A percentile compares a stretch with the other conserved stretches of the same genome.
These are phyloP conservation scores for Amblyopsis rosae DNA, from an alignment of 2,113 vertebrate genomes.

Conservation along the genomic window DNA sequence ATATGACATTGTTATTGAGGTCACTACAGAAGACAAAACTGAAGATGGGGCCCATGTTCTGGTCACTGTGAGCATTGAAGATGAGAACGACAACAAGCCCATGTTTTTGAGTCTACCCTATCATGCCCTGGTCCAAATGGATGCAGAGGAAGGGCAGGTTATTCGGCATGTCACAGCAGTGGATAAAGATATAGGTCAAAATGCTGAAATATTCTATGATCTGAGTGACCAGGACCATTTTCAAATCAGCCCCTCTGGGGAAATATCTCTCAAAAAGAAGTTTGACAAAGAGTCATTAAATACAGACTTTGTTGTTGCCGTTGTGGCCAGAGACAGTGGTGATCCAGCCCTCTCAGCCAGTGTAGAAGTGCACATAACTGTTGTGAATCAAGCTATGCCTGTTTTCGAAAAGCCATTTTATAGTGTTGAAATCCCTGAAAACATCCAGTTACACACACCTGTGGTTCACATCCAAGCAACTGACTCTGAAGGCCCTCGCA, in stretches of 20 bases:
- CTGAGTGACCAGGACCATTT: constrained; percentile 89
- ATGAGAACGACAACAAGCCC: constrained; percentile 90
- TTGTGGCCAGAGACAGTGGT: constrained; percentile 88
- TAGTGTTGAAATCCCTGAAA: constrained; percentile 92
- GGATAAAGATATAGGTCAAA: constrained; percentile 85
- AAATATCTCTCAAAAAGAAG: constrained; percentile 85
- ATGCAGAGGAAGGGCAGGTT: constrained; percentile 83
- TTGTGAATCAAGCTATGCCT: constrained; percentile 94
- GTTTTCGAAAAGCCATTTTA: constrained; percentile 96
- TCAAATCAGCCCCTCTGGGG: constrained; percentile 83
- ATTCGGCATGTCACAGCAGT: constrained; percentile 86
- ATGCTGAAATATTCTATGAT: constrained; percentile 86
- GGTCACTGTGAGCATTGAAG: constrained; percentile 86
- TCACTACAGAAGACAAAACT: constrained; percentile 81
- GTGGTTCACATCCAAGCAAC: constrained; percentile 91
- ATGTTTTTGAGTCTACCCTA: constrained; percentile 94
- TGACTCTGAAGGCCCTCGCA: constrained; percentile 91
- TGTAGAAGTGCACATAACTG: constrained; percentile 85
- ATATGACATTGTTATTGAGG: constrained; percentile 90
- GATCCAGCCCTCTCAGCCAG: constrained; percentile 84
- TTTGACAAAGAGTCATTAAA: constrained; percentile 87
- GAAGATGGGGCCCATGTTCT: constrained; percentile 83
- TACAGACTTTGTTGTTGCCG: constrained; percentile 84
- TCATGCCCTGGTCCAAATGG: constrained; percentile 88
- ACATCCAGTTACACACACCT: constrained; percentile 86